A percentile compares a stretch with the other conserved stretches of the same genome.
Conservation (phyloP, 2,113 vertebrate genomes). For the Pristiophorus japonicus region DNA sequence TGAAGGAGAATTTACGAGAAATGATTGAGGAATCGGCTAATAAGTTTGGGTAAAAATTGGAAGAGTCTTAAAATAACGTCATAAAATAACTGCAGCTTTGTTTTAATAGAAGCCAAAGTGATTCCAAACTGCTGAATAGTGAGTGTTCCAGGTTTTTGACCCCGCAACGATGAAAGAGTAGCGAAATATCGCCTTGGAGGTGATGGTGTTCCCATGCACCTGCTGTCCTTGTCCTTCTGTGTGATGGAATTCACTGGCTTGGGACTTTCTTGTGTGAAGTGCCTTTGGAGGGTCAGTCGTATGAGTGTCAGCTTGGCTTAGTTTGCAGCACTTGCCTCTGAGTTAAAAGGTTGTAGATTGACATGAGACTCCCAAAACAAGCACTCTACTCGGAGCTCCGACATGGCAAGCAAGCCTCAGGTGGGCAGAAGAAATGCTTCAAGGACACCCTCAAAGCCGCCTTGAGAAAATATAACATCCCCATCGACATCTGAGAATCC, state of each 20-base stretch:
- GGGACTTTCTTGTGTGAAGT: not conserved
- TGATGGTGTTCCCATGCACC: not conserved
- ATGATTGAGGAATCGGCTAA: slow-evolving; percentile 91
- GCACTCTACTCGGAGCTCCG: too few species aligned
- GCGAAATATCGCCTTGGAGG: not conserved
- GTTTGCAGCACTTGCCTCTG: not conserved
- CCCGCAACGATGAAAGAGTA: not conserved
- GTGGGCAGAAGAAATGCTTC: too few species aligned
- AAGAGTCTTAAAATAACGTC: not conserved
- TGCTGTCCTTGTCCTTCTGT: not conserved
- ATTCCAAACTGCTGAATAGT: not conserved
- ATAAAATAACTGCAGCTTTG: not conserved
- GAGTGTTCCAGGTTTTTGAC: not conserved
- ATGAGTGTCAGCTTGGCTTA: not conserved
- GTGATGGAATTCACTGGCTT: not conserved
- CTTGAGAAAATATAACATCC: too few species aligned
- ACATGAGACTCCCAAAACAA: too few species aligned
- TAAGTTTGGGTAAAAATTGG: slow-evolving; percentile 77
- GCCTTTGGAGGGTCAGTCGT: not conserved
- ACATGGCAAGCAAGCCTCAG: too few species aligned
- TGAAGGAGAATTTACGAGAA: slow-evolving; percentile 90
- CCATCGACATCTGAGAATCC: too few species aligned
- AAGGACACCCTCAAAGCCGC: too few species aligned
- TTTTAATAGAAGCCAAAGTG: not conserved
- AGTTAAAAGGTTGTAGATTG: not conserved